These are phyloP conservation scores for Drosophila fungiperda DNA, from an alignment of 2,888 invertebrate species.

Conservation along the genomic window DNA sequence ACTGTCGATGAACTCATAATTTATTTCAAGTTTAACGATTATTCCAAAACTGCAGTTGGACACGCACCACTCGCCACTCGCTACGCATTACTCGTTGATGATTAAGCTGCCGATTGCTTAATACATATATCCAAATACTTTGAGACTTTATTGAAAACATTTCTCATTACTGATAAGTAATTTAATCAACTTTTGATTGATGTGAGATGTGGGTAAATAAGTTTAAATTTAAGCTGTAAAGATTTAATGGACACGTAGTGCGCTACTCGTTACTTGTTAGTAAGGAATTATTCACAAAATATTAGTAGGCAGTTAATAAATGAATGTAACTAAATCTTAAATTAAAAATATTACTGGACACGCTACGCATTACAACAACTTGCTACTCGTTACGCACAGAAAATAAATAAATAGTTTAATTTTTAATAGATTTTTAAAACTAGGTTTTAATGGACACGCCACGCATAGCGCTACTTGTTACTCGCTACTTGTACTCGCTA, in stretches of 20 bases:
- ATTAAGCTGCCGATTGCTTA: not conserved
- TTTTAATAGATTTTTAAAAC: not conserved
- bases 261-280: constrained; percentile 11
- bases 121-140: not conserved
- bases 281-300: not conserved
- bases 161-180: not conserved
- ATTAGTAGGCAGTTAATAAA: not conserved
- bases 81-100: constrained; percentile 15
- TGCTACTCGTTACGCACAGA: not conserved
- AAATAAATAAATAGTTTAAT: not conserved
- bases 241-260: constrained; percentile 49
- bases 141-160: not conserved
- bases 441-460: constrained; percentile 48
- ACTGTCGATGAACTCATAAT: not conserved
- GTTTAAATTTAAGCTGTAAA: not conserved
- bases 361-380: not conserved
- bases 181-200: not conserved
- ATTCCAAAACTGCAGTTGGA: not conserved
- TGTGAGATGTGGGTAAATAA: not conserved
- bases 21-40: not conserved
- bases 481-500: constrained; percentile 12
- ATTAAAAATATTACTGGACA: not conserved
- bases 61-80: not conserved
- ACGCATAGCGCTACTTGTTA: constrained; percentile 40
- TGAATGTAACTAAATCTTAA: not conserved